These are phyloP conservation scores for Lasaia peninsularis DNA, from an alignment of 1,140 invertebrate species.

Conservation along the genomic window DNA sequence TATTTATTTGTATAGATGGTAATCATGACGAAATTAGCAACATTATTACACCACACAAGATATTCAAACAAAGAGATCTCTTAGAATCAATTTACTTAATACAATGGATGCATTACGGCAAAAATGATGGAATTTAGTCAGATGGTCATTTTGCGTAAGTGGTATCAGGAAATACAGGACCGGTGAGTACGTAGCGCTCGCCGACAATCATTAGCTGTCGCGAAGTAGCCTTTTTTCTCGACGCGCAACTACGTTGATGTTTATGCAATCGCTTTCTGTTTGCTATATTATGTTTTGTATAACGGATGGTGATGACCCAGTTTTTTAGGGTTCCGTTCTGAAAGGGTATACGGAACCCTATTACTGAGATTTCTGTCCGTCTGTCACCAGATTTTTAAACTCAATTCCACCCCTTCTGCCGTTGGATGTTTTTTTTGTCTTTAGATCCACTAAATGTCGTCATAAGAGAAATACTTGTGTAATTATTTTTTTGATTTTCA, in stretches of 20 bases:
- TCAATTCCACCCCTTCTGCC: too few relatives aligned
- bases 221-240: conserved; percentile 44
- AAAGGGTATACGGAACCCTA: too few relatives aligned
- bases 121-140: conserved; percentile 42
- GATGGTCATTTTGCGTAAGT: conserved; percentile 47
- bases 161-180: conserved; percentile 64
- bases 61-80: conserved; percentile 32
- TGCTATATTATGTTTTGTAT: conserved; percentile 5
- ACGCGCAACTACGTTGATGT: conserved; percentile 21
- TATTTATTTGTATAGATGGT: too few relatives aligned
- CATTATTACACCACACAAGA: background rate
- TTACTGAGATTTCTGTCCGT: too few relatives aligned
- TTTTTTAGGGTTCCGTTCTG: too few relatives aligned
- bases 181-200: conserved; percentile 33
- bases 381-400: too few relatives aligned
- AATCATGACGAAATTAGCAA: background rate
- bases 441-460: too few relatives aligned
- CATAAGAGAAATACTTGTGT: too few relatives aligned
- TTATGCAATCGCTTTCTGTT: conserved; percentile 30
- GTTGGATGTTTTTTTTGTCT: too few relatives aligned
- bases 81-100: conserved; percentile 38
- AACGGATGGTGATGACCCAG: background rate
- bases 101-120: conserved; percentile 33
- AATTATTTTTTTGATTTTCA: too few relatives aligned
- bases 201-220: conserved; percentile 39